Conservation (phyloP, 2,113 vertebrate species). For the Fregata magnificens region DNA sequence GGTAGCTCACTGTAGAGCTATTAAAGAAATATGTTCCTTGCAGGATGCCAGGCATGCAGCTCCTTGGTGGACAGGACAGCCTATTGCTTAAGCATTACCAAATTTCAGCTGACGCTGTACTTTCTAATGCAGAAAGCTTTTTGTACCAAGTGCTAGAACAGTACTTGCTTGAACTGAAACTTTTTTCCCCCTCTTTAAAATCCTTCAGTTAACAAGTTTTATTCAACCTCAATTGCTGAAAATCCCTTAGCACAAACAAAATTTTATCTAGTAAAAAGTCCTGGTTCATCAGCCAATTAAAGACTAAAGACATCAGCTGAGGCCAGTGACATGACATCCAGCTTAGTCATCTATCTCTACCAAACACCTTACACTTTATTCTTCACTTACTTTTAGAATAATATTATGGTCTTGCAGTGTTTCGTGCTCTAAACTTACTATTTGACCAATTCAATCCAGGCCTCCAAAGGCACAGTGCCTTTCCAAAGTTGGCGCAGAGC, state of each 20-base stretch:
- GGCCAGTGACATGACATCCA: not conserved
- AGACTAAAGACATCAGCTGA: not conserved
- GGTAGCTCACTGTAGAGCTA: not conserved
- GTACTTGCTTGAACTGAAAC: not conserved
- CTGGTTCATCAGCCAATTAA: not conserved
- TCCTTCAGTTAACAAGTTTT: not conserved
- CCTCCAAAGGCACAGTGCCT: not conserved
- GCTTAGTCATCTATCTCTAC: not conserved
- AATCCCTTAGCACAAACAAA: not conserved
- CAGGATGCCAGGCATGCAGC: not conserved
- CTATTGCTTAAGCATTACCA: not conserved
- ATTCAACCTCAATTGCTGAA: not conserved
- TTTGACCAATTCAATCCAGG: not conserved
- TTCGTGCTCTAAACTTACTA: not conserved
- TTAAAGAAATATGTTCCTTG: not conserved
- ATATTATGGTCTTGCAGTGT: not conserved
- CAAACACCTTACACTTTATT: not conserved
- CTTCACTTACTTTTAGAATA: not conserved
- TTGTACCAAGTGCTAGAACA: not conserved
- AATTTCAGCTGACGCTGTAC: not conserved
- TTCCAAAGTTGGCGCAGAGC: not conserved
- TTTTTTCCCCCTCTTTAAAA: fast-evolving
- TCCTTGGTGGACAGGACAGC: not conserved
- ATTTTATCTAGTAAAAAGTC: not conserved
- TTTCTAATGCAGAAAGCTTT: not conserved